Conservation (phyloP, 2,888 invertebrate species). For the Tigriopus californicus region DNA sequence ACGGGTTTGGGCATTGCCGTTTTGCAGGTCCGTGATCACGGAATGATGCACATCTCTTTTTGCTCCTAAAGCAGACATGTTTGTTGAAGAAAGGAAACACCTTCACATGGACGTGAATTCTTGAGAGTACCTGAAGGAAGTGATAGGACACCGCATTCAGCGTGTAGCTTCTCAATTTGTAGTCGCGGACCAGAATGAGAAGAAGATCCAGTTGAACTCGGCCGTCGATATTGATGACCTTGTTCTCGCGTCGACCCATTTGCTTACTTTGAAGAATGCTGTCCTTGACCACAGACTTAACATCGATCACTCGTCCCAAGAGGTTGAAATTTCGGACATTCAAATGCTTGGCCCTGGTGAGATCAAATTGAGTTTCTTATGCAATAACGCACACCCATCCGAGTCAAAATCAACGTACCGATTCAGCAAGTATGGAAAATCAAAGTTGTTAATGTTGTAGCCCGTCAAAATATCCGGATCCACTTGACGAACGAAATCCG, state of each 20-base stretch:
- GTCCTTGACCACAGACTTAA: constrained; percentile 63
- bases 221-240: constrained; percentile 88
- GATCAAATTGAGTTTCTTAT: too few species aligned
- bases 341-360: constrained; percentile 49
- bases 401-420: constrained; percentile 28
- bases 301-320: constrained; percentile 65
- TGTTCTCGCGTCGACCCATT: constrained; percentile 89
- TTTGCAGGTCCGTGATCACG: constrained; percentile 91
- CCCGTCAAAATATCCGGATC: constrained; percentile 98
- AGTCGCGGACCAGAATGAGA: constrained; percentile 43
- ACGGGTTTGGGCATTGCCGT: constrained; percentile 77
- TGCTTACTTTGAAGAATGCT: constrained; percentile 83
- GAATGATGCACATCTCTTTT: constrained; percentile 98
- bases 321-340: constrained; percentile 60
- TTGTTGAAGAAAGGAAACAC: too few species aligned
- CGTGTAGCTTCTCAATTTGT: constrained; percentile 91
- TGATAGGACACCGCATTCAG: constrained; percentile 95
- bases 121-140: constrained; percentile 46
- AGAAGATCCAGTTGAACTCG: constrained; percentile 83
- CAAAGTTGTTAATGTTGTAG: constrained; percentile 98
- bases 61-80: constrained; percentile 54
- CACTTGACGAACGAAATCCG: constrained; percentile 74
- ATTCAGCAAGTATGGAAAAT: constrained; percentile 85
- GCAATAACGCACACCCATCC: not conserved
- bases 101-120: too few species aligned